Evolutionary conservation across 2,797 vertebrate species (phyloP), one percentile per base, ranked within the genome.

Genomic region (Varecia variegata): DNA sequence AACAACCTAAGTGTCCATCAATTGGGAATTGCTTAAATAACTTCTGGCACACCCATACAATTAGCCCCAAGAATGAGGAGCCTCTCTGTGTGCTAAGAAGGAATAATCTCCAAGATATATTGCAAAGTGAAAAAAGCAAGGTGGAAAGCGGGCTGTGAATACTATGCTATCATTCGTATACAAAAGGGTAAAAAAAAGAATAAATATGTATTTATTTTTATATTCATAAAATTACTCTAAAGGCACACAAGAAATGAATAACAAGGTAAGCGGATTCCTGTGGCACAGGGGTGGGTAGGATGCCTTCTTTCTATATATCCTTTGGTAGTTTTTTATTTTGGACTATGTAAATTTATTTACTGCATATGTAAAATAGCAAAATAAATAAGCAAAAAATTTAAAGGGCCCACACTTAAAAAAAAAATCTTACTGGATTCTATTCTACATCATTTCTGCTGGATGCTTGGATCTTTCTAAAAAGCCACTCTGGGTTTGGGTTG

Each of bases 311-410:
- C 60, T 8, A 35, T 74, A 40, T 30, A 45, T n/a, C 15, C 8
- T 45, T 93, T 56, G 56, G 54, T n/a, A 56, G 2, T 62, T 91
- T 95, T 65, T 52, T 4, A 94, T 79, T 86, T 94, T 70, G 45
- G 52, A 67, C 40, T 87, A 47, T 9, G 27, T 65, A 62, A 23
- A n/a, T 83, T 1, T 62, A 67, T 54, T 88, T 81, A 86, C 23
- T 58, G 40, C n/a, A 18, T 12, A 92, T 88, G 40, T 79, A 88
- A 96, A 88, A 70, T 38, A 73, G 86, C 21, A 94, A 76, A 87
- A 79, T 32, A 52, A 60, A 60, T 18, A 70, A 52, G 5, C 7
- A 9, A 21, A 17, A 50, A 54, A 38, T 58, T 12, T 58, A 68
- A 50, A 76, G 30, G 43, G 30, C 12, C 38, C 52, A 23, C 11